Conservation (phyloP, 2,797 vertebrate species). For the Rallus crepitans region DNA sequence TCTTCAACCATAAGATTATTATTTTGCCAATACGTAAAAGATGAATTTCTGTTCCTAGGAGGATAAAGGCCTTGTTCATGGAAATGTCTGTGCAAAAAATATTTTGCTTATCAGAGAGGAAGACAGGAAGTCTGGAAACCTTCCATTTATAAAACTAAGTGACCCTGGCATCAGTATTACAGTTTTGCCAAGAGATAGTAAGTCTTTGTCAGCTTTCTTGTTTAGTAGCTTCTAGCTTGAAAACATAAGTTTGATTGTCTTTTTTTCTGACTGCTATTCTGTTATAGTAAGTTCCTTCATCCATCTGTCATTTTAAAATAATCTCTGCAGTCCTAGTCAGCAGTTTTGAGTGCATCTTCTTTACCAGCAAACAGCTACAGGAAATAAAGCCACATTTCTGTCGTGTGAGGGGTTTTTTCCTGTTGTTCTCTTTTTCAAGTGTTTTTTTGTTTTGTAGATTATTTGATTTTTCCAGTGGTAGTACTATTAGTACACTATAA, state of each 20-base stretch:
- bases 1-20: neutral
- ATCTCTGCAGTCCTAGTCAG: neutral
- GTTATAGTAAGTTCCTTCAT: neutral
- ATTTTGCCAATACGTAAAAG: constrained; percentile 13
- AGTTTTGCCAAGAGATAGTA: constrained; percentile 93
- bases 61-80: constrained; percentile 92
- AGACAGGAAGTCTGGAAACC: constrained; percentile 89
- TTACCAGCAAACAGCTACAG: neutral
- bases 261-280: neutral
- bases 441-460: no score
- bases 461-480: neutral
- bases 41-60: constrained; percentile 83
- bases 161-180: constrained; percentile 95
- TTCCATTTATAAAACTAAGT: constrained; percentile 96
- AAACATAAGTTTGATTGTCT: neutral
- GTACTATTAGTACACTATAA: neutral
- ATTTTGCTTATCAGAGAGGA: constrained; percentile 95
- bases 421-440: neutral
- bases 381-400: neutral
- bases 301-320: neutral
- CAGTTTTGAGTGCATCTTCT: neutral
- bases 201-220: constrained; percentile 60
- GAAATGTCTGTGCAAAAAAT: constrained; percentile 96
- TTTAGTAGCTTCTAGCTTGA: neutral
- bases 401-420: neutral